Percentiles rank a stretch among this genome's conserved stretches.
Conservation (phyloP, 2,797 vertebrate genomes). For the Danio albolineatus region DNA sequence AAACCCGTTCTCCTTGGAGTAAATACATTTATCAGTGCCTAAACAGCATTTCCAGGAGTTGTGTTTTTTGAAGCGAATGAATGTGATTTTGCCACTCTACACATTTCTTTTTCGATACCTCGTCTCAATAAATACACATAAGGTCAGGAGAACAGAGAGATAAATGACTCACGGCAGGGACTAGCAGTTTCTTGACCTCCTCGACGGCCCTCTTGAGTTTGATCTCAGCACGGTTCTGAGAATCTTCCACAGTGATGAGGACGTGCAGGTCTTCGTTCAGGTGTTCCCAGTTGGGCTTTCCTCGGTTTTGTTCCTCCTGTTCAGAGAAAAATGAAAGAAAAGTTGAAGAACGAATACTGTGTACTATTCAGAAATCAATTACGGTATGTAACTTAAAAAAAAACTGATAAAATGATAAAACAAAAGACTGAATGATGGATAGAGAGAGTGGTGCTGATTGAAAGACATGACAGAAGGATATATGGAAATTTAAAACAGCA, state of each 20-base stretch:
- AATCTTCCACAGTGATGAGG: constrained; percentile 98
- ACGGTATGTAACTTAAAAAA: no score
- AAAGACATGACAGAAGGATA: fast-evolving
- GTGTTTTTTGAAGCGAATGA: constrained; percentile 51
- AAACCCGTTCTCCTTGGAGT: constrained; percentile 36
- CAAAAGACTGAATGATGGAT: no score
- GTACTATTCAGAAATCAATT: not conserved
- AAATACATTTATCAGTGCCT: constrained; percentile 55
- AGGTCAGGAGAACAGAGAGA: not conserved
- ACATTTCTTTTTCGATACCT: constrained; percentile 35
- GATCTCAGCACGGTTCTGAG: constrained; percentile 98
- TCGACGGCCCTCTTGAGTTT: constrained; percentile 97
- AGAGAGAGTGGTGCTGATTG: no score
- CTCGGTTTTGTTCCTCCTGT: constrained; percentile 98
- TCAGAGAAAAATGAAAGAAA: not conserved
- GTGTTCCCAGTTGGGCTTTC: constrained; percentile 99
- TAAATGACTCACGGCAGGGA: constrained; percentile 91
- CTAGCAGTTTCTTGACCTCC: constrained; percentile 96
- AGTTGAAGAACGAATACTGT: not conserved
- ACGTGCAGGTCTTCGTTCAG: constrained; percentile 99
- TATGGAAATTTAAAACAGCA: no score
- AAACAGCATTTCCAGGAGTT: constrained; percentile 37
- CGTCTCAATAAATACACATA: constrained; percentile 35
- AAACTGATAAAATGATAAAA: no score
- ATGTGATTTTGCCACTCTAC: constrained; percentile 49